Conservation (phyloP, 2,888 invertebrate genomes). For the Dicranocentrus wangi region DNA sequence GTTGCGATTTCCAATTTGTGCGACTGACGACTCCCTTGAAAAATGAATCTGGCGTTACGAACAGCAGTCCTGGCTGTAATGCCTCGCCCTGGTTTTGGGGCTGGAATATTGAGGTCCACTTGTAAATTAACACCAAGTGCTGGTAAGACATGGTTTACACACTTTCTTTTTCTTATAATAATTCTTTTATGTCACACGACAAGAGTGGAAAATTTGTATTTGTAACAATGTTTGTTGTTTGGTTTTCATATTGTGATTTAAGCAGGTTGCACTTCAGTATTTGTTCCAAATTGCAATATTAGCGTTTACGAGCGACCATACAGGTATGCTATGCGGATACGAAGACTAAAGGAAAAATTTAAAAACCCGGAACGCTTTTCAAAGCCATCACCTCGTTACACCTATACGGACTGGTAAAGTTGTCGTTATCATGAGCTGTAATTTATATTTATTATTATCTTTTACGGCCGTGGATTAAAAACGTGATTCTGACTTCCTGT, state of each 20-base stretch:
- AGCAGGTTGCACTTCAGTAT: too few species aligned
- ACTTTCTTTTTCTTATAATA: too few species aligned
- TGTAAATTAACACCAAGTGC: too few species aligned
- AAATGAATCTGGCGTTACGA: conserved; percentile 20
- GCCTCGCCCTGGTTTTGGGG: neutral
- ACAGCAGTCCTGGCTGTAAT: neutral
- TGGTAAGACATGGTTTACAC: too few species aligned
- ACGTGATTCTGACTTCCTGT: conserved; percentile 16
- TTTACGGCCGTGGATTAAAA: neutral
- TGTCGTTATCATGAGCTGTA: neutral
- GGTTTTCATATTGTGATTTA: too few species aligned
- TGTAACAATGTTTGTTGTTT: too few species aligned
- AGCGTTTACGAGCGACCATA: conserved; percentile 12
- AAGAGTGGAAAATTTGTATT: too few species aligned
- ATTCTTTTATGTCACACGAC: too few species aligned
- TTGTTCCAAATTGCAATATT: conserved; percentile 6
- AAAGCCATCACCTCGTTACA: conserved; percentile 77
- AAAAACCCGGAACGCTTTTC: conserved; percentile 73
- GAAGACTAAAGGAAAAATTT: conserved; percentile 34
- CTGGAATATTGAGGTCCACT: neutral
- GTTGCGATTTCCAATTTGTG: too few species aligned
- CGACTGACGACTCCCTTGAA: too few species aligned
- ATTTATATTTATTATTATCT: neutral
- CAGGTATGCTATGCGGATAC: conserved; percentile 6
- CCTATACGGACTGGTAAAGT: conserved; percentile 76